Evolutionary conservation across 1,140 invertebrate species (phyloP), one percentile per base, ranked within the genome.

Genomic region (Oryzaephilus surinamensis): DNA sequence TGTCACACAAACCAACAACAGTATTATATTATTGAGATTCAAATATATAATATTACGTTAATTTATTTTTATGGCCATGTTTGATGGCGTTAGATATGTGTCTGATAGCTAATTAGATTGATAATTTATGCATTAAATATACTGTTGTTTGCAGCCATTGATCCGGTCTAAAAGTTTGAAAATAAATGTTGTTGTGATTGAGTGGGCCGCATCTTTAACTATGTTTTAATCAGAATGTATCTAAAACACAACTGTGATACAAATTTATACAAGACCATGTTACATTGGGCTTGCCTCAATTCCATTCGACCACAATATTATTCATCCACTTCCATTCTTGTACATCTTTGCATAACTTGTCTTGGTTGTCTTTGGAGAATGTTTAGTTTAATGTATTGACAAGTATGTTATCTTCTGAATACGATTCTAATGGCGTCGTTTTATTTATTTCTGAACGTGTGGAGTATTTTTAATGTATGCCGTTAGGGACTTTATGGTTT

Each of bases 201-300:
- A 53, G 52, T 54, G 52, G 53, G 51, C 48, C 48, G 51, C 32
- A 39, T 44, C n/a, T 43, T 46, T 50, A 55, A 57, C 48, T 50
- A 53, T 53, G 52, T 50, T 53, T 54, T 58, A 55, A 58, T 58
- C 51, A 51, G 51, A 34, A 39, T 46, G 43, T 54, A 58, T 58
- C 55, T 55, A 48, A 52, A 43, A 53, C 53, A 54, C 48, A 48
- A 44, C 51, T 39, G 50, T 44, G 52, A 51, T 53, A 57, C 55
- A 55, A 57, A 57, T 57, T 57, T 57, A 55, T 57, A 57, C 55
- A 57, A 55, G 53, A 49, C 46, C 48, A 48, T 37, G 52, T 55
- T 47, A 50, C 49, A 51, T 46, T 45, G 53, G 55, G 39, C 49
- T 51, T 45, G 55, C 46, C 55, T 52, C 47, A 32, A 38, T 41